phyloP scores from a whole-genome alignment of 2,797 vertebrate species.

The Myotis daubentonii region DNA sequence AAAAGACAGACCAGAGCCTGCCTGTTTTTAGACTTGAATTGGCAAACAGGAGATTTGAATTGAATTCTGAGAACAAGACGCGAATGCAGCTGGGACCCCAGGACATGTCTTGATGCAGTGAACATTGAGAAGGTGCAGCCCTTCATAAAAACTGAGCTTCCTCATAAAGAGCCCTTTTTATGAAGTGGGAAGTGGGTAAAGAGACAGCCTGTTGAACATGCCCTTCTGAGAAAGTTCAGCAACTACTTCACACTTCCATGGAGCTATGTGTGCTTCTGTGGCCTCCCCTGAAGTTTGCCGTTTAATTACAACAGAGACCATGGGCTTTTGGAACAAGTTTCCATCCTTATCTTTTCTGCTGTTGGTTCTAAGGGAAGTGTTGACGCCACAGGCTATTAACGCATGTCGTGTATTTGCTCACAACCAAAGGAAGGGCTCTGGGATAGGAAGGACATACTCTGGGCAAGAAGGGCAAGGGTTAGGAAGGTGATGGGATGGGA shows the following conservation, averaged over 20 bases:
- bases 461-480: not conserved
- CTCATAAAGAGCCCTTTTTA: not conserved
- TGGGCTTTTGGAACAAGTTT: not conserved
- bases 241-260: not conserved
- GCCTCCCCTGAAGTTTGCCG: not conserved
- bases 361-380: not conserved
- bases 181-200: not conserved
- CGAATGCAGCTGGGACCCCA: rapidly evolving
- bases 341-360: not conserved
- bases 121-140: too few relatives aligned
- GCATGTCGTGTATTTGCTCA: not conserved
- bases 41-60: constrained; percentile 31
- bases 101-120: not conserved
- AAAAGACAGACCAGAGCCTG: not conserved
- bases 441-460: not conserved
- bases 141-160: not conserved
- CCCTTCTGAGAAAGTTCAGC: not conserved
- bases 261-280: too few relatives aligned
- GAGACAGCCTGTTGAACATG: not conserved
- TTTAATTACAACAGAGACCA: not conserved
- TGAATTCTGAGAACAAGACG: not conserved
- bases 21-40: not conserved
- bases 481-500: not conserved
- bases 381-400: not conserved
- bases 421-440: not conserved